Base-by-base conservation (phyloP, 1,140 invertebrate genomes). In the Drosophila littoralis region DNA sequence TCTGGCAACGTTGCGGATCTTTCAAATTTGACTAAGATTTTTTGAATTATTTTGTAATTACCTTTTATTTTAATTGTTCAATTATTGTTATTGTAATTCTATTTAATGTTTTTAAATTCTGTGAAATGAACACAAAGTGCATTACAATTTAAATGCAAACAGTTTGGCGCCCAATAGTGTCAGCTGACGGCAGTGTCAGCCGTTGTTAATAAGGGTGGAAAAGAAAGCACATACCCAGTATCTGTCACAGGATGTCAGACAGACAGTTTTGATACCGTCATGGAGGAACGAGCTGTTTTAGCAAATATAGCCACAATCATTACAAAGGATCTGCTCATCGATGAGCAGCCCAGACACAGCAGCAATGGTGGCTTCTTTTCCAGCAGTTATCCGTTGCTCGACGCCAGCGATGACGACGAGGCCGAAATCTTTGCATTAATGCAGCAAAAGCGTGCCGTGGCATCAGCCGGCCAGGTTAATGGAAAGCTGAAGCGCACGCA, bases 291-390 rank as follows among this genome's bases (percentile, higher is more conserved):
- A 15, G 90, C 85, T 15, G 60, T 92, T 8, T 67, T 92, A 54
- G 77, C 86, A n/a, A 92, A 92, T 65, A 91, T 92, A n/a, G 83
- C 91, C 3, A 81, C 90, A 33, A 92, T 92, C 54, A 77, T 92
- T 43, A 80, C 81, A 15, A 92, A 92, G 64, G 91, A 92, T 63
- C 10, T 92, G 40, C 75, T 91, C 10, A 76, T 90, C 15, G 91
- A 92, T 65, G 75, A 83, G 32, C 63, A 64, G 9, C 54, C 76
- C 17, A 76, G 17, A 7, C 57, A 40, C 3, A 59, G 32, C 8
- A 50, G 17, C 35, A 48, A 10, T 7, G 10, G 15, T 22, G 7
- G 42, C n/a, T 6, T 50, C 12, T 73, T 63, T 10, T 7, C 60
- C 13, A 28, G 22, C 10, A 61, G 17, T 28, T 79, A 54, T 67